Conservation (phyloP, 2,113 vertebrate genomes). For the Nansenia antarctica region DNA sequence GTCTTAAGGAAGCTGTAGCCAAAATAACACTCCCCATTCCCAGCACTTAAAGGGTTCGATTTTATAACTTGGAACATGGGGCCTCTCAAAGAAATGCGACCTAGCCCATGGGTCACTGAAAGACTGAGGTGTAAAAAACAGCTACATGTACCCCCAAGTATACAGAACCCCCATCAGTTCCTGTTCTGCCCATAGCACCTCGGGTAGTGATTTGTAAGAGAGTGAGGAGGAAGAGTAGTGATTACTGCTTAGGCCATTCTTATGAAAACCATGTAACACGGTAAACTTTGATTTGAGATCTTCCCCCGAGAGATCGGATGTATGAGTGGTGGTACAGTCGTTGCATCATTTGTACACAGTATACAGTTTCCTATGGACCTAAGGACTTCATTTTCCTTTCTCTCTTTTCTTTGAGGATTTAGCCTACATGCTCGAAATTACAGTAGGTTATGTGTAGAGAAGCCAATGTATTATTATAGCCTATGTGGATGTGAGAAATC, state of each 20-base stretch:
- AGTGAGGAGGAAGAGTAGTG: background rate
- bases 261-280: background rate
- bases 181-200: background rate
- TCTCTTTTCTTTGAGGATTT: background rate
- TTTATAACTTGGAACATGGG: slow-evolving; percentile 55
- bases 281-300: slow-evolving; percentile 7
- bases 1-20: slow-evolving; percentile 55
- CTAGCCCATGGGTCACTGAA: slow-evolving; percentile 30
- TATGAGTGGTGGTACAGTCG: background rate
- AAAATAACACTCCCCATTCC: slow-evolving; percentile 62
- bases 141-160: background rate
- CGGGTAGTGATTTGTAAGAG: background rate
- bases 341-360: background rate
- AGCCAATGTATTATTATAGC: too few species aligned
- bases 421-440: too few species aligned
- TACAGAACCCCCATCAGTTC: background rate
- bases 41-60: slow-evolving; percentile 46
- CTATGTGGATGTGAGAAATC: too few species aligned
- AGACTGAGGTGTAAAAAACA: slow-evolving; percentile 21
- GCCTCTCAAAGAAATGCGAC: slow-evolving; percentile 45
- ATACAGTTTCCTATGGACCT: background rate
- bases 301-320: background rate
- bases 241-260: background rate
- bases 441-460: background rate
- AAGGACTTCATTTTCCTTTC: background rate